Conservation (phyloP, 37 sponge, comb jelly and placozoan species). For the Geodia barretti region DNA sequence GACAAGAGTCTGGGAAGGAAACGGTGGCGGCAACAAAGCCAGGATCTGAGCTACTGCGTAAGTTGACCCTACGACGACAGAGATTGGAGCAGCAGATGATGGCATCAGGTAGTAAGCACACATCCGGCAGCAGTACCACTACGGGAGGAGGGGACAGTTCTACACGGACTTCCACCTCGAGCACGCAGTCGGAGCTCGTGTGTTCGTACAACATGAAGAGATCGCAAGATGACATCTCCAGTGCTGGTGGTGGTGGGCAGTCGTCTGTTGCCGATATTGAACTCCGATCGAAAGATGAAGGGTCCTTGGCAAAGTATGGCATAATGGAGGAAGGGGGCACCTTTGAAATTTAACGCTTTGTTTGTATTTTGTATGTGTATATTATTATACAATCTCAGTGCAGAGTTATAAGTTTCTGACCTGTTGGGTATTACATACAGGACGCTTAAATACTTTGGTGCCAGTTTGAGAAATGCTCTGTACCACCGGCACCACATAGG, state of each 20-base stretch:
- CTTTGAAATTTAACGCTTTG: too few relatives aligned
- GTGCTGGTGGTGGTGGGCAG: not conserved
- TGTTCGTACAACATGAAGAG: slow-evolving; percentile 1
- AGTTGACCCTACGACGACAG: slow-evolving; percentile 22
- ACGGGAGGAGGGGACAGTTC: not conserved
- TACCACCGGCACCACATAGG: too few relatives aligned
- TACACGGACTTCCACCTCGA: not conserved
- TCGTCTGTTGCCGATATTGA: not conserved
- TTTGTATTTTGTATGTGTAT: too few relatives aligned
- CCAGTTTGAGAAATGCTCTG: too few relatives aligned
- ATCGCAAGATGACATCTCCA: not conserved
- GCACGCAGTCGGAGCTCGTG: not conserved
- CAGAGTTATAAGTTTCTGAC: too few relatives aligned
- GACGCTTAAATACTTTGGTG: too few relatives aligned
- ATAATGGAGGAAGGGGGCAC: slow-evolving; percentile 34
- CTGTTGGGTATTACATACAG: too few relatives aligned
- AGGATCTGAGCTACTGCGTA: slow-evolving; percentile 39
- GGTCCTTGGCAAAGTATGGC: slow-evolving; percentile 42
- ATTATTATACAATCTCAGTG: too few relatives aligned
- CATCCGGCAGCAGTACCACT: not conserved
- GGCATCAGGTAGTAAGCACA: not conserved
- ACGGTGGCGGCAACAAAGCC: too few relatives aligned
- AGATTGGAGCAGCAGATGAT: slow-evolving; percentile 34
- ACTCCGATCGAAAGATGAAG: not conserved
- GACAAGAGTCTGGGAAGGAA: too few relatives aligned